Base-by-base conservation (phyloP, 1,140 invertebrate genomes). In the Acromyrmex charruanus region DNA sequence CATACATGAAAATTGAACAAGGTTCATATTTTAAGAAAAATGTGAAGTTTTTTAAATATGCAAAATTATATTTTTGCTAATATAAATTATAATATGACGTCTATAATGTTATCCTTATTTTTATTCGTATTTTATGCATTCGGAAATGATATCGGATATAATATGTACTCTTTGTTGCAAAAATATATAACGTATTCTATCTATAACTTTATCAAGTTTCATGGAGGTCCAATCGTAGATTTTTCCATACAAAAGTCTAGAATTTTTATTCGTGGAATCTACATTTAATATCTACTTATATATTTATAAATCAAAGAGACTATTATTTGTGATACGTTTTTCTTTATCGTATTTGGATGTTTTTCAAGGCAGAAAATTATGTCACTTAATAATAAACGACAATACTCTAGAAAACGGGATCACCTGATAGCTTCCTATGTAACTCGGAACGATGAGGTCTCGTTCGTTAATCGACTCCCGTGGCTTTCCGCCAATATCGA, bases 311-410 rank as follows among this genome's bases (percentile, higher is more conserved):
- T 39, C 25, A 14, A 63, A 75, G 31, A 9, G 4, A n/a, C 9
- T 35, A 63, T 74, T 61, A 61, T 75, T 75, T 28, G 28, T 63
- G 5, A 75, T 28, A 25, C 39, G 39, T 31, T 59, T 28, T 12
- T 10, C 9, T 18, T 74, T 84, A 31, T 63, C 7, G 3, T 59
- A 49, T 5, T 53, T 44, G 10, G 39, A 44, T 0, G 28, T 5
- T 58, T 1, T 63, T 51, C 51, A 51, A 51, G 9, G 18, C 14
- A 61, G 39, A 75, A 63, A 75, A 59, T 63, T 84, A 63, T 63
- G 14, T 14, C n/a, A 84, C 9, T 82, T 74, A 82, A 82, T 74
- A 82, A 82, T 82, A 59, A 82, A 82, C n/a, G 39, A 75, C 9
- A 21, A 68, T 84, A 25, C 9, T 61, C n/a, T 12, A 28, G 69